Evolutionary conservation across 2,113 vertebrate species (phyloP).

Genomic region (Nibea albiflora): DNA sequence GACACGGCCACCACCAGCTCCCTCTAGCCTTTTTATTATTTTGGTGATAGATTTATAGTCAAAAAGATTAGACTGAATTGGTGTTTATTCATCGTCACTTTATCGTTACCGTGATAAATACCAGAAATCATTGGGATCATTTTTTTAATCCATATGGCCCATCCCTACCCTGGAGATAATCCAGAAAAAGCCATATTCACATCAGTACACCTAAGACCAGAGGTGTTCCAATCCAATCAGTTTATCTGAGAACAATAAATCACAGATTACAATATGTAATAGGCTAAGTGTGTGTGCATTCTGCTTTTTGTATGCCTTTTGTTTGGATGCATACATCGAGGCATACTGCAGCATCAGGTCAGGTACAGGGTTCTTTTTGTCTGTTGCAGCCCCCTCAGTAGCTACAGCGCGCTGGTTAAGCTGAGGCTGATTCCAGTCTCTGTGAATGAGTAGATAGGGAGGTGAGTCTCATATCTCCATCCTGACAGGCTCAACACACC

Average conservation of each 20-base stretch:
- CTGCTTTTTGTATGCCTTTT: not conserved
- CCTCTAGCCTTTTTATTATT: no score
- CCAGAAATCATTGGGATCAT: no score
- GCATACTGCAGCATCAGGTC: slow-evolving; percentile 45
- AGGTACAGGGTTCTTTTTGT: slow-evolving; percentile 30
- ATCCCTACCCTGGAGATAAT: not conserved
- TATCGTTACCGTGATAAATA: no score
- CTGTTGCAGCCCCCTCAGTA: slow-evolving; percentile 54
- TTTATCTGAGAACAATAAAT: not conserved
- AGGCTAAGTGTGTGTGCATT: not conserved
- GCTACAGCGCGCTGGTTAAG: slow-evolving; percentile 51
- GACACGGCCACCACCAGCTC: no score
- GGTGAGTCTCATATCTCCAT: slow-evolving; percentile 74
- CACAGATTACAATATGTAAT: not conserved
- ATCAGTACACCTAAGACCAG: no score
- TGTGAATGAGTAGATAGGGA: slow-evolving; percentile 71
- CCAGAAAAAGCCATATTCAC: not conserved
- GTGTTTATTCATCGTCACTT: no score
- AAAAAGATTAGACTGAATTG: no score
- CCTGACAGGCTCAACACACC: slow-evolving; percentile 71
- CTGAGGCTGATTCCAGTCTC: slow-evolving; percentile 63
- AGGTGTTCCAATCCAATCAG: not conserved
- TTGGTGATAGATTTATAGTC: no score
- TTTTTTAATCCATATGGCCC: no score
- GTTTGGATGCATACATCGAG: not conserved